phyloP scores from a whole-genome alignment of 1,140 invertebrate species.

The Oryctes rhinoceros region DNA sequence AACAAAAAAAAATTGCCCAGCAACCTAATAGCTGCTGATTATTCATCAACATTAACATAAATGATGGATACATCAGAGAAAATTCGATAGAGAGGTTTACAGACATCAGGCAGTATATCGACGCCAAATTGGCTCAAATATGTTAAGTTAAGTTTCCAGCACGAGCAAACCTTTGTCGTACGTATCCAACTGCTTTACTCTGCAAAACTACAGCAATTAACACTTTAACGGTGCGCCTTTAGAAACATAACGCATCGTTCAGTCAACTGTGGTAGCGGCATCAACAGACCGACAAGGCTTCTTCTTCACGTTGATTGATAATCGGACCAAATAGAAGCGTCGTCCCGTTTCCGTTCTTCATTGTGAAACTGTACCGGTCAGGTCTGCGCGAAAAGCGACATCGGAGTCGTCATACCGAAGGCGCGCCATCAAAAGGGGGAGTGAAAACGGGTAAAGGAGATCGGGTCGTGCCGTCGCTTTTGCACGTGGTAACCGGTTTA shows the following conservation, averaged over 20 bases:
- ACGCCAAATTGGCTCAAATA: too few species aligned
- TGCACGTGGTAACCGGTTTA: constrained; percentile 35
- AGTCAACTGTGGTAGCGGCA: not conserved
- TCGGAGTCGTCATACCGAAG: not conserved
- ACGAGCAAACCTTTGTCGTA: not conserved
- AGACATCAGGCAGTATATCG: too few species aligned
- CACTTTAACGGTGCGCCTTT: not conserved
- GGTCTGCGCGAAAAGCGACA: not conserved
- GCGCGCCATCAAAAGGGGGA: not conserved
- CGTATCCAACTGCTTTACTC: not conserved
- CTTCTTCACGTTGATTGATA: not conserved
- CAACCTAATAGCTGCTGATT: too few species aligned
- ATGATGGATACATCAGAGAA: too few species aligned
- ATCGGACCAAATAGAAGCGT: not conserved
- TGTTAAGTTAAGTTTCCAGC: too few species aligned
- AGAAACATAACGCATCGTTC: not conserved
- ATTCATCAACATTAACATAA: too few species aligned
- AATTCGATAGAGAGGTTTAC: too few species aligned
- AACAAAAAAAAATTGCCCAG: too few species aligned
- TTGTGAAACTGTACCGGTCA: not conserved
- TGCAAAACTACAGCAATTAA: constrained; percentile 1
- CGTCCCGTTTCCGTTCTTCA: not conserved
- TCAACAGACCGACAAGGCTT: not conserved
- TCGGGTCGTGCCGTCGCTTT: not conserved
- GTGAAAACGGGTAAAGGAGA: not conserved